These are phyloP conservation scores for Hirtodrosophila alboralis DNA, from an alignment of 2,888 invertebrate genomes.

Conservation along the genomic window DNA sequence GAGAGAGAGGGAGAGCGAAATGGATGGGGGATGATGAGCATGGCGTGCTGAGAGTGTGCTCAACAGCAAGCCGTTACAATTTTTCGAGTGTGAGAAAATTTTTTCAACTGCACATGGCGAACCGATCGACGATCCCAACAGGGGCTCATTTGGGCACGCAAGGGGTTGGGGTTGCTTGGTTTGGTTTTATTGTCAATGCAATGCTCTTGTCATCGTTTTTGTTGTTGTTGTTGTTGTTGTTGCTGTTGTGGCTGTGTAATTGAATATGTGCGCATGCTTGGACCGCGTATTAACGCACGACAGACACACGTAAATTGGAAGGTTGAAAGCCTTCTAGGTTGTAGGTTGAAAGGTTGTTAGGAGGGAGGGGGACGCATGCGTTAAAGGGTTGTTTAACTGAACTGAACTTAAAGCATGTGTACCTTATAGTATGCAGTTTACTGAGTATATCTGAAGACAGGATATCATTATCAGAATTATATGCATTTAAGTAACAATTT, in stretches of 20 bases:
- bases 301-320: slow-evolving; percentile 59
- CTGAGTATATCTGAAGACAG: slow-evolving; percentile 6
- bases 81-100: slow-evolving; percentile 83
- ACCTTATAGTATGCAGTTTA: slow-evolving; percentile 1
- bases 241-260: slow-evolving; percentile 56
- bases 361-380: slow-evolving; percentile 40
- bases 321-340: background rate
- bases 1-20: slow-evolving; percentile 12
- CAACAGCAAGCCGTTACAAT: slow-evolving; percentile 76
- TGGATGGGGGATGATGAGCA: slow-evolving; percentile 38
- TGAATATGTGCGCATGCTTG: slow-evolving; percentile 74
- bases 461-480: slow-evolving; percentile 6
- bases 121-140: slow-evolving; percentile 41
- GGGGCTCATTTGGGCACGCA: slow-evolving; percentile 67
- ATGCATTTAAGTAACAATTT: no score
- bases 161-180: slow-evolving; percentile 67
- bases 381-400: slow-evolving; percentile 9
- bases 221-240: slow-evolving; percentile 21
- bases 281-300: slow-evolving; percentile 63
- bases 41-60: slow-evolving; percentile 76
- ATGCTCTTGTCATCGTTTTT: slow-evolving; percentile 44
- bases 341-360: background rate
- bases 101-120: slow-evolving; percentile 82
- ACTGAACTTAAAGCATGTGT: slow-evolving; percentile 7
- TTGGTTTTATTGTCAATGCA: slow-evolving; percentile 66